Conservation (phyloP, 1,140 invertebrate species). For the Drosophila jambulina region DNA sequence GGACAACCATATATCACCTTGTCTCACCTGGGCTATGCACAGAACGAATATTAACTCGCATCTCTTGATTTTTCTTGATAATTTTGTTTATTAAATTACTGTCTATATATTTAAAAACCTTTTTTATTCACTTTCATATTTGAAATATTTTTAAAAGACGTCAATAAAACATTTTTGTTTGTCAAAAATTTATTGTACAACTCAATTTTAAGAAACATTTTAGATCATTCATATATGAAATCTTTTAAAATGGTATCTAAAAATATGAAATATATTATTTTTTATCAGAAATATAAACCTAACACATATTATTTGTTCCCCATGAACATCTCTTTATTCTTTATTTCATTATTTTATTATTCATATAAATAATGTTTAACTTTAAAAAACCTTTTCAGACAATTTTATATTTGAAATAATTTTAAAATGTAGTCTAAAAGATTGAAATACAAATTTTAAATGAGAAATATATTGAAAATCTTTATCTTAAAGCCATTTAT, state of each 20-base stretch:
- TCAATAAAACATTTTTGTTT: neutral
- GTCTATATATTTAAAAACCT: neutral
- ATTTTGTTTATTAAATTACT: neutral
- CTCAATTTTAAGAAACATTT: neutral
- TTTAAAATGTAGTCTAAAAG: too few relatives aligned
- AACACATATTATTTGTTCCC: too few relatives aligned
- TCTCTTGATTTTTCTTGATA: neutral
- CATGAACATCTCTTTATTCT: too few relatives aligned
- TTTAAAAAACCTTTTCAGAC: too few relatives aligned
- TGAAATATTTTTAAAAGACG: neutral
- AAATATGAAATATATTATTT: neutral
- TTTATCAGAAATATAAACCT: too few relatives aligned
- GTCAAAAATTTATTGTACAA: neutral
- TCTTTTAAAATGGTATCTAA: neutral
- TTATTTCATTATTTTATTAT: too few relatives aligned
- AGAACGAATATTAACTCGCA: neutral
- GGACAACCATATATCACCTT: conserved; percentile 20
- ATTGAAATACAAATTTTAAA: too few relatives aligned
- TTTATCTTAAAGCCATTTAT: too few relatives aligned
- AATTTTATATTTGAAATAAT: too few relatives aligned
- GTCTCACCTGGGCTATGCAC: conserved; percentile 2
- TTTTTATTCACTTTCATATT: neutral
- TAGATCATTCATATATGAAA: fast-evolving
- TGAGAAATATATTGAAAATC: too few relatives aligned
- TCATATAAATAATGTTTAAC: too few relatives aligned